Evolutionary conservation across 2,113 vertebrate genomes (phyloP), one percentile per base, ranked within the genome.

Genomic region (Nannobrachium achirus): DNA sequence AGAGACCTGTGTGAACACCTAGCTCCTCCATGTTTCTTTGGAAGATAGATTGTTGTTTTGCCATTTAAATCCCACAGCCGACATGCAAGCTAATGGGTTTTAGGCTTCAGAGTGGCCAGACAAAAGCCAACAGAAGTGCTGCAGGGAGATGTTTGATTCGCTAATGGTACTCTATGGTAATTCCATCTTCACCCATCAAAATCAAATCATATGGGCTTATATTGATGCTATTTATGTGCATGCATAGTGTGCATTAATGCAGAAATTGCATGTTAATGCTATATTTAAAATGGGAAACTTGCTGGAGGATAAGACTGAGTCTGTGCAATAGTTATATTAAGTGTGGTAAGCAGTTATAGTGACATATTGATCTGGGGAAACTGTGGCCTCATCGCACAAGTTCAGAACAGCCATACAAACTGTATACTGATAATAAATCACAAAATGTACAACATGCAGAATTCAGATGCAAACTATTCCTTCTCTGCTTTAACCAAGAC

Each of bases 31-130:
- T 41, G 16, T 59, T 59, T 15, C 41, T 44, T 19, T n/a, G 9
- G 15, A 19, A 42, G 39, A 59, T 59, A 44, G 57, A 59, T 44
- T 44, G 15, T 18, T 59, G 57, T 19, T 16, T 59, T 11, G 39
- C 40, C 3, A 44, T 42, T 42, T 18, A 18, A 44, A 59, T 7
- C 14, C 40, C 15, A 16, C 40, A 59, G 15, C 14, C 44, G 40
- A 59, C 15, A 40, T 18, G 39, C n/a, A 11, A 2, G 6, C 38
- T 42, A 20, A 44, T 10, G 7, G 11, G 14, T n/a, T n/a, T 48
- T n/a, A 48, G 45, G 42, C 42, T 44, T 8, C 45, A 48, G 45
- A 48, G 25, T 39, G 19, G 7, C 10, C 25, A 56, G 53, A 39
- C 25, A 38, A 13, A 20, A 20, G 10, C 8, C 10, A 56, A 38